Evolutionary conservation across 2,888 invertebrate species (phyloP).

Genomic region (Ecliptopera silaceata): DNA sequence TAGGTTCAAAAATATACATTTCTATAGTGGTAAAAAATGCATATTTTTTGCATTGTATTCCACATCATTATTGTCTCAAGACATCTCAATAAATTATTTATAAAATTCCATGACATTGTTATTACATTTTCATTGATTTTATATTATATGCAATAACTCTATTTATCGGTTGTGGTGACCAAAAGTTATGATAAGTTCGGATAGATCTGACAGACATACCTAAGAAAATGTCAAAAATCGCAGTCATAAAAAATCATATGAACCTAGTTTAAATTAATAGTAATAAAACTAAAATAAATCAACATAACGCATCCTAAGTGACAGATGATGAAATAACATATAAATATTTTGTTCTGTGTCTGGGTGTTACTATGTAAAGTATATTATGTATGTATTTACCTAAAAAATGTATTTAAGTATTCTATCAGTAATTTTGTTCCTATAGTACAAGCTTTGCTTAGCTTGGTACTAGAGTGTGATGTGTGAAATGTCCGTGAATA

Average conservation of each 20-base stretch:
- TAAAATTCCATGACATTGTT: neutral
- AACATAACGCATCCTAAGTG: too few species aligned
- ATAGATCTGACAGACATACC: neutral
- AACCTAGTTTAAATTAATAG: too few species aligned
- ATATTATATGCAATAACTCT: neutral
- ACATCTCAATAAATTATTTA: neutral
- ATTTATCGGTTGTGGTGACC: slow-evolving; percentile 2
- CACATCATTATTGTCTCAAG: slow-evolving; percentile 10
- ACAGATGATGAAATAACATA: too few species aligned
- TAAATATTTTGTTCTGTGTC: too few species aligned
- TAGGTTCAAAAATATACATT: slow-evolving; percentile 22
- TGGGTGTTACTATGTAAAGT: too few species aligned
- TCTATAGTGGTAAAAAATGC: slow-evolving; percentile 18
- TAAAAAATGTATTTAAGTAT: too few species aligned
- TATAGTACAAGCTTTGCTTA: too few species aligned
- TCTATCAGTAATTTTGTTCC: too few species aligned
- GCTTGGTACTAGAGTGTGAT: too few species aligned
- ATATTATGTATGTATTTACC: too few species aligned
- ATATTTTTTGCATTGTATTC: slow-evolving; percentile 21
- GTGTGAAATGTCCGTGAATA: too few species aligned
- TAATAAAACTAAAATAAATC: too few species aligned
- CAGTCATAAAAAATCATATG: neutral
- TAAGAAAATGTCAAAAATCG: neutral
- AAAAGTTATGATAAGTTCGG: neutral
- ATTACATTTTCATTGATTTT: neutral